Evolutionary conservation across 2,888 invertebrate species (phyloP).

Genomic region (Agrotis ipsilon): DNA sequence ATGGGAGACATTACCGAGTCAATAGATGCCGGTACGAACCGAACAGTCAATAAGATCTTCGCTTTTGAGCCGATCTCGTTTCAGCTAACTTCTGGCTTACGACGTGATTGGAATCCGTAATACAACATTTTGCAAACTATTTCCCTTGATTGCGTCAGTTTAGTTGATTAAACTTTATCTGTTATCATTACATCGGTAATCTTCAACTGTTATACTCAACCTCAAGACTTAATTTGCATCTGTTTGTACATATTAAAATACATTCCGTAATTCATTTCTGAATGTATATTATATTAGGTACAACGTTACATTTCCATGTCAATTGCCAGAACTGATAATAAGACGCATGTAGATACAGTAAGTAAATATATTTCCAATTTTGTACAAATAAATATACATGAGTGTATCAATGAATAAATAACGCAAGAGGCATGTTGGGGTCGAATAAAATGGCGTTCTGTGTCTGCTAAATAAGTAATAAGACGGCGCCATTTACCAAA

Average conservation of each 20-base stretch:
- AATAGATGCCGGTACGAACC: slow-evolving; percentile 85
- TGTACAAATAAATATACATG: slow-evolving; percentile 67
- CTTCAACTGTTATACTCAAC: slow-evolving; percentile 42
- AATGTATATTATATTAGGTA: slow-evolving; percentile 19
- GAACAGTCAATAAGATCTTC: slow-evolving; percentile 85
- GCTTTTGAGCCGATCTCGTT: slow-evolving; percentile 82
- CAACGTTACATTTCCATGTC: slow-evolving; percentile 52
- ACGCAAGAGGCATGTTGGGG: slow-evolving; percentile 57
- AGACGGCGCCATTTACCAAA: slow-evolving; percentile 62
- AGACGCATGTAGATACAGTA: slow-evolving; percentile 53
- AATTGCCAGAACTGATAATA: slow-evolving; percentile 57
- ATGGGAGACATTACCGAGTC: slow-evolving; percentile 89
- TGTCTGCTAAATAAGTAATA: slow-evolving; percentile 65
- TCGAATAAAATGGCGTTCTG: slow-evolving; percentile 65
- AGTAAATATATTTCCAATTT: slow-evolving; percentile 63
- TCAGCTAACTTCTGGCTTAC: slow-evolving; percentile 80
- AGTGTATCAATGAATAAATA: slow-evolving; percentile 66
- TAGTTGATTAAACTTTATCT: slow-evolving; percentile 67
- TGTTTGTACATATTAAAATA: slow-evolving; percentile 35
- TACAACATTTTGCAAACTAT: slow-evolving; percentile 68
- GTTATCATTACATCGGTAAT: slow-evolving; percentile 70
- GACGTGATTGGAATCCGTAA: slow-evolving; percentile 79
- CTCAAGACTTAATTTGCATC: slow-evolving; percentile 21
- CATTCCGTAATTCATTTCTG: slow-evolving; percentile 44
- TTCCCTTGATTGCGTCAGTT: slow-evolving; percentile 73